phyloP scores from a whole-genome alignment of 2,113 vertebrate species.

The Argyrosomus japonicus region DNA sequence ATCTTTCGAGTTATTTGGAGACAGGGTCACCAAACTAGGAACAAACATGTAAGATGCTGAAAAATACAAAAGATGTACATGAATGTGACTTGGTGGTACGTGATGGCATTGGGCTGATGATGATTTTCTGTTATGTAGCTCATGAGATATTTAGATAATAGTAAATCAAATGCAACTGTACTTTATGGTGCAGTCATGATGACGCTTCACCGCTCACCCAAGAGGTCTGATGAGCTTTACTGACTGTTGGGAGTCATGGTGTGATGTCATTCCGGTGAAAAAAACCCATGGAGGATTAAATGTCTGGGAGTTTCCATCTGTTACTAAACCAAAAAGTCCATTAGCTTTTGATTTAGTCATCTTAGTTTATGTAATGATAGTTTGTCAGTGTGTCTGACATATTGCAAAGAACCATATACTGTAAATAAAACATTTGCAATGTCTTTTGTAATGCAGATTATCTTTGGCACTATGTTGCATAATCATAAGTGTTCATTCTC shows the following conservation, averaged over 20 bases:
- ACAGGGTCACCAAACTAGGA: conserved; percentile 94
- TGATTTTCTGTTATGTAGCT: background rate
- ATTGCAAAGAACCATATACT: background rate
- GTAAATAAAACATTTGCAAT: conserved; percentile 8
- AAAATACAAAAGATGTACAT: background rate
- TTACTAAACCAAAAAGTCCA: background rate
- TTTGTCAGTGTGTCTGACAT: background rate
- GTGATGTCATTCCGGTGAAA: too few species aligned
- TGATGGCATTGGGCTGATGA: background rate
- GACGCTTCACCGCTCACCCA: too few species aligned
- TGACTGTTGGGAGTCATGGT: too few species aligned
- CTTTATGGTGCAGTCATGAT: background rate
- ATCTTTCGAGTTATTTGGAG: conserved; percentile 95
- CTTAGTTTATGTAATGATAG: background rate
- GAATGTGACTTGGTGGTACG: background rate
- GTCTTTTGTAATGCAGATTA: background rate
- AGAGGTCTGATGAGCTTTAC: too few species aligned
- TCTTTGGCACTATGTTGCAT: background rate
- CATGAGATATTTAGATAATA: background rate
- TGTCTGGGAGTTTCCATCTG: too few species aligned
- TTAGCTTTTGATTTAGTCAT: background rate
- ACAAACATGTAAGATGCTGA: conserved; percentile 93
- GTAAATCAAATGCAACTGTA: background rate
- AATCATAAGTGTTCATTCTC: background rate
- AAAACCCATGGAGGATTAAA: too few species aligned